Conservation (phyloP, 2,888 invertebrate species). For the Hyles lineata region DNA sequence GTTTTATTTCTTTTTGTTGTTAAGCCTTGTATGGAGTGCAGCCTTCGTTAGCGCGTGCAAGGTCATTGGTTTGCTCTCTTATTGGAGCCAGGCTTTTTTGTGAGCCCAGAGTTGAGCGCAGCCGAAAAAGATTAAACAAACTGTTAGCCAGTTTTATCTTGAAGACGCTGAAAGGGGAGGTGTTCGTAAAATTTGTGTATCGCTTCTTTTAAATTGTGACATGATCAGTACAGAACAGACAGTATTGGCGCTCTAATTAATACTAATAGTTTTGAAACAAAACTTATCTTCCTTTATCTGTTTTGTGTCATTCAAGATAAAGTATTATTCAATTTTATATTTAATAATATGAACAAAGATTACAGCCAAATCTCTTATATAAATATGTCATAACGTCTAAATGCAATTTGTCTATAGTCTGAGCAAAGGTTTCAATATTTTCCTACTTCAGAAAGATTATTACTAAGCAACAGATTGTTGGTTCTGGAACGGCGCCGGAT, state of each 20-base stretch:
- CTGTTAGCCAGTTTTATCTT: constrained; percentile 24
- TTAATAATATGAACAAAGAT: too few relatives aligned
- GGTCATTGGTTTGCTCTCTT: constrained; percentile 70
- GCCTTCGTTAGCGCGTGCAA: constrained; percentile 81
- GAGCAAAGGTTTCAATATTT: too few relatives aligned
- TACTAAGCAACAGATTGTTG: neutral
- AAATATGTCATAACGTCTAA: too few relatives aligned
- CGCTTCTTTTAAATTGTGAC: neutral
- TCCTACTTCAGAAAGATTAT: neutral
- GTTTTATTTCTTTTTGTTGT: constrained; percentile 71
- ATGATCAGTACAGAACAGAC: neutral
- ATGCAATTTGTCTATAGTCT: too few relatives aligned
- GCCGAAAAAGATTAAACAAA: constrained; percentile 35
- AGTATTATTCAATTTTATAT: too few relatives aligned
- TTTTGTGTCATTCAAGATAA: too few relatives aligned
- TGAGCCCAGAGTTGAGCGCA: constrained; percentile 38
- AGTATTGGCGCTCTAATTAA: neutral
- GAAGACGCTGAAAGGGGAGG: constrained; percentile 23
- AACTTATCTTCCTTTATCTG: neutral
- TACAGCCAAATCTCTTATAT: too few relatives aligned
- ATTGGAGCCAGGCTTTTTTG: constrained; percentile 51
- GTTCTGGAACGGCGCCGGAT: constrained; percentile 5
- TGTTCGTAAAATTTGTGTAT: constrained; percentile 55
- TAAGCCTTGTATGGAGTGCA: constrained; percentile 70
- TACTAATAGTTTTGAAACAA: neutral